Evolutionary conservation across 2,888 invertebrate species (phyloP), one percentile per base, ranked within the genome.

Genomic region (Lithophane leautieri): DNA sequence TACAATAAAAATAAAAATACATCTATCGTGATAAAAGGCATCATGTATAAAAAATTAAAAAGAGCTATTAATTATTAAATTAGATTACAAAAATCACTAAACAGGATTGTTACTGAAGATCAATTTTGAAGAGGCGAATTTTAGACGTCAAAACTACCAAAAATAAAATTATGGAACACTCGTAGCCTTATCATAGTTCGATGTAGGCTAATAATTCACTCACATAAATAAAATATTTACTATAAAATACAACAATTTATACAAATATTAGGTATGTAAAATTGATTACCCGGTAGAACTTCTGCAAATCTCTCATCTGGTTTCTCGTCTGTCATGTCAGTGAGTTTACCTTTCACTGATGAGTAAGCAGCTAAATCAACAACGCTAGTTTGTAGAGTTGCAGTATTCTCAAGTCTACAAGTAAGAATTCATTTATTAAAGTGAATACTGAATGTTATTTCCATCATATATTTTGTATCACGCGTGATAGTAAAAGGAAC

Each of bases 321-420:
- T 62, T 91, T 91, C 7, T 90, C 89, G 1, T 87, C 84, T 16
- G 83, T 80, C 12, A 94, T 74, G 4, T 61, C 70, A 1, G 89
- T 91, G 16, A 95, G 90, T 82, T 94, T 95, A 2, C 70, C 80
- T 79, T 89, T 90, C 0, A 95, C 91, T 4, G 83, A 73, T 61
- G 90, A 89, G 70, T 93, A 94, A 7, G 88, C 83, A 28, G 80
- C 84, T 83, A 92, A 90, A 71, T 95, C 94, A 22, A 95, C 92
- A 60, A 91, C 92, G 0, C 92, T 91, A 47, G 87, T 90, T 0
- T 85, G 34, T 16, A 95, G 85, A 78, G 85, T 89, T 1, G 85
- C 52, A 0, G 94, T 69, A 77, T 88, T 87, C 76, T 90, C 90
- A 62, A 95, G 85, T 82, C 94, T 95, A 83, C 4, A 88, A 87